Conservation (phyloP, 2,113 vertebrate species). For the Oophaga pumilio region DNA sequence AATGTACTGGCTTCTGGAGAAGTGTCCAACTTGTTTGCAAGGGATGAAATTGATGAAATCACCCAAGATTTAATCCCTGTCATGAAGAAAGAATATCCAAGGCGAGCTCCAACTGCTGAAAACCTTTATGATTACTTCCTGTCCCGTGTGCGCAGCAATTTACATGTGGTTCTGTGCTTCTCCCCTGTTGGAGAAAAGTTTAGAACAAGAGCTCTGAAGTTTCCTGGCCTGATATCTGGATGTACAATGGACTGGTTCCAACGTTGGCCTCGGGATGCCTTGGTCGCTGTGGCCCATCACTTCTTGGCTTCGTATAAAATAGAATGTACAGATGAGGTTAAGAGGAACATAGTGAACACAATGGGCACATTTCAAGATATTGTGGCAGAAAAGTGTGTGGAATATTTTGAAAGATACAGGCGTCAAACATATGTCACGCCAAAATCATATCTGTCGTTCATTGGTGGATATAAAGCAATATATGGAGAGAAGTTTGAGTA, state of each 20-base stretch:
- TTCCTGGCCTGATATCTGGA: conserved; percentile 83
- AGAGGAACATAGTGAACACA: conserved; percentile 73
- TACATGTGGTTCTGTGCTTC: conserved; percentile 84
- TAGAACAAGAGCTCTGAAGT: conserved; percentile 75
- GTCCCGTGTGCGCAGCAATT: conserved; percentile 75
- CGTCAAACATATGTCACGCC: conserved; percentile 82
- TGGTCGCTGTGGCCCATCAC: conserved; percentile 80
- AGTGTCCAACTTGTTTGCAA: conserved; percentile 81
- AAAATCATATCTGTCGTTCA: conserved; percentile 84
- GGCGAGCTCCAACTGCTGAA: conserved; percentile 70
- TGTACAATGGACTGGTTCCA: conserved; percentile 88
- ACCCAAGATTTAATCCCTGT: conserved; percentile 75
- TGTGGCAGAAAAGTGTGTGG: conserved; percentile 77
- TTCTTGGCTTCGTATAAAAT: conserved; percentile 77
- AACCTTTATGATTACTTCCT: conserved; percentile 85
- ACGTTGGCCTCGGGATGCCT: conserved; percentile 81
- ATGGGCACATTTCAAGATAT: conserved; percentile 85
- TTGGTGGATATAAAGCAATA: conserved; percentile 79
- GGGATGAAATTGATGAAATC: conserved; percentile 82
- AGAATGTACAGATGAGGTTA: conserved; percentile 78
- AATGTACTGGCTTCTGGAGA: conserved; percentile 82
- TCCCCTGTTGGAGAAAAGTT: conserved; percentile 86
- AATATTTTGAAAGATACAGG: conserved; percentile 82
- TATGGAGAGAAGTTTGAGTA: conserved; percentile 73
- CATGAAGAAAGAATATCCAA: conserved; percentile 80